phyloP scores from a whole-genome alignment of 2,888 invertebrate species.

The Heliconius ismenius region DNA sequence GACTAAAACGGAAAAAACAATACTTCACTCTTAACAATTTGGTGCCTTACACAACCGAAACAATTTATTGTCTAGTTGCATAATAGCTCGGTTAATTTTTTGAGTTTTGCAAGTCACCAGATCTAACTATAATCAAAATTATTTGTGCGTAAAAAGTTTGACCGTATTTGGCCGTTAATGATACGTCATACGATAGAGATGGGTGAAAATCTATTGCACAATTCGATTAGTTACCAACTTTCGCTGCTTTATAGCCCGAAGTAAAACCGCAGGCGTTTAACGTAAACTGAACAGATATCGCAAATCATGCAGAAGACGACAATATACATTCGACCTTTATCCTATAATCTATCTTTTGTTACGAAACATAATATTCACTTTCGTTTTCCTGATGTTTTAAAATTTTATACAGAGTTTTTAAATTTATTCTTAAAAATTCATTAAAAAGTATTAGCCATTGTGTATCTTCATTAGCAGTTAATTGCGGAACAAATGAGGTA shows the following conservation, averaged over 20 bases:
- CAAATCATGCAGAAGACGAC: slow-evolving; percentile 23
- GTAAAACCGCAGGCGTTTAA: slow-evolving; percentile 16
- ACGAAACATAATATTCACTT: slow-evolving; percentile 1
- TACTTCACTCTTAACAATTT: neutral
- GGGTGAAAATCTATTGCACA: slow-evolving; percentile 38
- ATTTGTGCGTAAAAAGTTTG: slow-evolving; percentile 27
- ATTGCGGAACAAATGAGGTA: slow-evolving; percentile 62
- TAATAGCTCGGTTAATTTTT: slow-evolving; percentile 24
- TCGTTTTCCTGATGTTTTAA: slow-evolving; percentile 3
- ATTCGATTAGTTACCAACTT: slow-evolving; percentile 8
- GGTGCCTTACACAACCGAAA: slow-evolving; percentile 20
- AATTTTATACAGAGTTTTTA: neutral
- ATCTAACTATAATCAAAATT: slow-evolving; percentile 33
- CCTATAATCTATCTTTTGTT: slow-evolving; percentile 13
- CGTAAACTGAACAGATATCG: slow-evolving; percentile 17
- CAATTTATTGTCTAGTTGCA: slow-evolving; percentile 26
- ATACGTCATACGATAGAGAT: slow-evolving; percentile 29
- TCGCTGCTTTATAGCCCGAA: slow-evolving; percentile 10
- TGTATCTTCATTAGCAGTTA: slow-evolving; percentile 41
- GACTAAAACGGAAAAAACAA: slow-evolving; percentile 18
- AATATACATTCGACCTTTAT: slow-evolving; percentile 4
- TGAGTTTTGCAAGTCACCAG: slow-evolving; percentile 37
- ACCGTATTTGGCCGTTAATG: slow-evolving; percentile 24
- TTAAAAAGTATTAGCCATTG: slow-evolving; percentile 13
- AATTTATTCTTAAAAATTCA: neutral